Percentiles rank a stretch among this genome's conserved stretches.
These are phyloP conservation scores for Drosophila ohnishii DNA, from an alignment of 1,140 invertebrate genomes.

Conservation along the genomic window DNA sequence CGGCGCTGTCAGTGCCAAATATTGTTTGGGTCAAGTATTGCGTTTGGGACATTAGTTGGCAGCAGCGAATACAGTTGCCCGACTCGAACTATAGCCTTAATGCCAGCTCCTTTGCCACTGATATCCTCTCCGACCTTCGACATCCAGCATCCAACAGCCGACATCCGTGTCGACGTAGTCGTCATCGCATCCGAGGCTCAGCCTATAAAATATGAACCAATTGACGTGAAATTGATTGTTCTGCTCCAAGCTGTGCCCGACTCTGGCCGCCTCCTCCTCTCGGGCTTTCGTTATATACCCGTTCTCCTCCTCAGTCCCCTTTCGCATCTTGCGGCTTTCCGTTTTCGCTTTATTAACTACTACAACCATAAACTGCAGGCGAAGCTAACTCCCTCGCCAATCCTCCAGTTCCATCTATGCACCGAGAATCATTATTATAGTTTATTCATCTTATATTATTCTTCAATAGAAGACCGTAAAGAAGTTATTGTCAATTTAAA, in stretches of 20 bases:
- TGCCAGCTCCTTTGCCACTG: slow-evolving; percentile 31
- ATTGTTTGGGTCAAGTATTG: slow-evolving; percentile 68
- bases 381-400: slow-evolving; percentile 9
- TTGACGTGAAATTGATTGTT: slow-evolving; percentile 80
- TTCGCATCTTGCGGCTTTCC: slow-evolving; percentile 55
- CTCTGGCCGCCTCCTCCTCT: slow-evolving; percentile 7
- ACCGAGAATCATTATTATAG: background rate
- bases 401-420: slow-evolving; percentile 3
- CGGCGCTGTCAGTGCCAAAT: slow-evolving; percentile 52
- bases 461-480: background rate
- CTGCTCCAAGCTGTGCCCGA: slow-evolving; percentile 27
- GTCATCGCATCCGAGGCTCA: slow-evolving; percentile 39
- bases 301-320: background rate
- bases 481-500: background rate
- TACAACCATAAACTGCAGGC: slow-evolving; percentile 69
- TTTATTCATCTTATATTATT: background rate
- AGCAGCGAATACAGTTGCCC: background rate
- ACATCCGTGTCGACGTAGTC: slow-evolving; percentile 30
- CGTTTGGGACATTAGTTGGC: slow-evolving; percentile 38
- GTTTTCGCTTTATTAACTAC: slow-evolving; percentile 73
- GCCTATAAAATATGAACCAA: slow-evolving; percentile 79
- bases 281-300: background rate
- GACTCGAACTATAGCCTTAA: slow-evolving; percentile 66
- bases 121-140: slow-evolving; percentile 20
- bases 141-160: slow-evolving; percentile 6